Conservation (phyloP, 1,140 invertebrate species). For the Tetragnatha versicolor region DNA sequence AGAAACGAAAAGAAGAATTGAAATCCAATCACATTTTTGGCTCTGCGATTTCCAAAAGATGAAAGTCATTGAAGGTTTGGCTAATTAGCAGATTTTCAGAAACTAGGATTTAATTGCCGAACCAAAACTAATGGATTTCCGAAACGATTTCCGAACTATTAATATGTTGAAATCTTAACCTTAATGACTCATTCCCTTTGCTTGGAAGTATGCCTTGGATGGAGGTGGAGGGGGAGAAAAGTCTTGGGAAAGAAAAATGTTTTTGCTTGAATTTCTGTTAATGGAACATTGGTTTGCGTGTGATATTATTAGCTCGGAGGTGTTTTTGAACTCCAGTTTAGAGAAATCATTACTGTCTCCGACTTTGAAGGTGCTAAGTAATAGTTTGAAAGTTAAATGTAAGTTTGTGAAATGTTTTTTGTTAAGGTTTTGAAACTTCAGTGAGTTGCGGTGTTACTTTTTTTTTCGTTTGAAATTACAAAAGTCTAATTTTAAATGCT, state of each 20-base stretch:
- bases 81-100: constrained; percentile 24
- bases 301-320: neutral
- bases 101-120: constrained; percentile 22
- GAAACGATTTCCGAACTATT: constrained; percentile 1
- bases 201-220: neutral
- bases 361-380: neutral
- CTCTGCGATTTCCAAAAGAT: too few relatives aligned
- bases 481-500: neutral
- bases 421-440: too few relatives aligned
- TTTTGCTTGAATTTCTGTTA: neutral
- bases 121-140: constrained; percentile 16
- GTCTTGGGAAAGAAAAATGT: too few relatives aligned
- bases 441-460: neutral
- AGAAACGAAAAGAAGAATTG: too few relatives aligned
- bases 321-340: neutral
- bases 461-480: neutral
- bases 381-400: constrained; percentile 8
- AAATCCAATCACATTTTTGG: too few relatives aligned
- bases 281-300: constrained; percentile 28
- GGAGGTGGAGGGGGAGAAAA: neutral
- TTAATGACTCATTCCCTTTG: constrained; percentile 26
- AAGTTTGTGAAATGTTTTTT: too few relatives aligned
- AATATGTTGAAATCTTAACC: neutral
- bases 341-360: constrained; percentile 12
- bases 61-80: too few relatives aligned